Evolutionary conservation across 1,140 invertebrate genomes (phyloP), one percentile per base, ranked within the genome.

Genomic region (Drosophila melanica): DNA sequence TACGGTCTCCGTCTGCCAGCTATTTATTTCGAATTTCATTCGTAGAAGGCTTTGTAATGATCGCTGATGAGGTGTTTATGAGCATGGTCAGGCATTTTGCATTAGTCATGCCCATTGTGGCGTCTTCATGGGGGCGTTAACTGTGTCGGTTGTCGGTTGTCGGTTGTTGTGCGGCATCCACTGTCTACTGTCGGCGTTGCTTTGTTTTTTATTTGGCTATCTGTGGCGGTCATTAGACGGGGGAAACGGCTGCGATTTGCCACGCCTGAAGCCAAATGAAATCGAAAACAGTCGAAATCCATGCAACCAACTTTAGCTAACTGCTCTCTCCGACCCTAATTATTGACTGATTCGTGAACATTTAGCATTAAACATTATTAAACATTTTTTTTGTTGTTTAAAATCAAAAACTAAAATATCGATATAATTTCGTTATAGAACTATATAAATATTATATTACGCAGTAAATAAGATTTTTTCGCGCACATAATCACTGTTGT

Each of bases 31-130:
- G 75, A 82, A 82, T 87, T 82, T 73, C 55, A 67, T 79, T 79
- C 79, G 68, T 72, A 79, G 84, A 86, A 86, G 82, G 79, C 82
- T 60, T 73, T 50, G 81, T 86, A 86, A 85, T 86, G 82, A 86
- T 87, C 84, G 30, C 84, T 87, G 82, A 87, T 87, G 82, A 87
- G 82, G 82, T 87, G 82, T 87, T 87, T 87, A 87, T 82, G 82
- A 87, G 66, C 72, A 78, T 71, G 64, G 68, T 50, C 68, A 63
- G 70, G 55, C 77, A 87, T 86, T 86, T 87, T 79, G 82, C 82
- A 86, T 87, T 87, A 87, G 82, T 87, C 82, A 87, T 77, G 82
- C 60, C 76, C 69, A 66, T 67, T 69, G 73, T 58, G 74, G 67
- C 48, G 37, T 60, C 59, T 65, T 62, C 51, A 74, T 71, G 76